phyloP scores from a whole-genome alignment of 2,113 vertebrate genomes.

The Apus apus region DNA sequence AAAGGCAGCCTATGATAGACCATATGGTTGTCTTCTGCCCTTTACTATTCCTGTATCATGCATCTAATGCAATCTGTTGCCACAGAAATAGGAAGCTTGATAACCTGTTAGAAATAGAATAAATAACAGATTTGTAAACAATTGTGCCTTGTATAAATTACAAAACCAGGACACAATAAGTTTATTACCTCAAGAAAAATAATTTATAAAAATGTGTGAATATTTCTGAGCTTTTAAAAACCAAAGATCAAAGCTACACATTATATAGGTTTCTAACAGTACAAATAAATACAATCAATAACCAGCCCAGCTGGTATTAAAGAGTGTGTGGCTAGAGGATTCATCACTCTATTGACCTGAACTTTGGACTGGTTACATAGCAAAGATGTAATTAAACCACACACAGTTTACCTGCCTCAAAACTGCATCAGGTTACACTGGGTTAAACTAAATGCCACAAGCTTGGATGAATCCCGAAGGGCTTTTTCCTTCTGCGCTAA shows the following conservation, averaged over 20 bases:
- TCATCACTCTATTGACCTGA: background rate
- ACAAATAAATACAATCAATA: conserved; percentile 52
- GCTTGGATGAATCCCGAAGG: background rate
- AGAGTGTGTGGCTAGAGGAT: background rate
- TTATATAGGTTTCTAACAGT: background rate
- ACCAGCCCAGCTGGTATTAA: background rate
- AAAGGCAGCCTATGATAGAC: conserved; percentile 24
- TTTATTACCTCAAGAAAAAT: background rate
- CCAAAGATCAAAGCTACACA: background rate
- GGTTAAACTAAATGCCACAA: background rate
- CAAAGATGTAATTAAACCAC: conserved; percentile 11
- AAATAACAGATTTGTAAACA: conserved; percentile 52
- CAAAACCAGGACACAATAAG: background rate
- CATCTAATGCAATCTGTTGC: conserved; percentile 59
- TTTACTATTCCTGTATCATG: conserved; percentile 50
- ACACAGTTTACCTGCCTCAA: background rate
- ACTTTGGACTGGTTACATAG: conserved; percentile 17
- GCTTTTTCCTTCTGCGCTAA: background rate
- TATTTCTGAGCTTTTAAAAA: conserved; percentile 22
- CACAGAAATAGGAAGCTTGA: conserved; percentile 9
- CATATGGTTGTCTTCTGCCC: conserved; percentile 62
- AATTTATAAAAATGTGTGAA: background rate
- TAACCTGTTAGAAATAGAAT: conserved; percentile 41
- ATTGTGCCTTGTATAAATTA: background rate
- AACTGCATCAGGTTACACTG: background rate